These are phyloP conservation scores for Cerceris rybyensis DNA, from an alignment of 2,888 invertebrate species.

Conservation along the genomic window DNA sequence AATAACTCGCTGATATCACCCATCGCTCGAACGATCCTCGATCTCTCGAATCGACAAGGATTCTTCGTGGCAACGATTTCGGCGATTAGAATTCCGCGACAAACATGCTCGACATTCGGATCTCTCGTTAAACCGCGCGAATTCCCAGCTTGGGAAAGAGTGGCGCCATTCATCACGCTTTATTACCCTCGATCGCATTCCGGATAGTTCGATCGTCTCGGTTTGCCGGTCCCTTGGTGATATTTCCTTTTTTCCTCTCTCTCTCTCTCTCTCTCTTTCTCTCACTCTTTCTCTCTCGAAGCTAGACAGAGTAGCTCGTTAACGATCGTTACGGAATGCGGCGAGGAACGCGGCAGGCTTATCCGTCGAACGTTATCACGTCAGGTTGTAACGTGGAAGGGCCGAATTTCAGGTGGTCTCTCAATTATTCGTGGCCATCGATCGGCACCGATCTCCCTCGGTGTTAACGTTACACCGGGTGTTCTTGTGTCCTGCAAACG, in stretches of 20 bases:
- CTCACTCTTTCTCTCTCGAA: neutral
- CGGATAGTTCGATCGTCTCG: neutral
- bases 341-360: conserved; percentile 14
- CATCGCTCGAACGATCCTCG: too few species aligned
- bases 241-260: neutral
- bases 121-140: neutral
- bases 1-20: too few species aligned
- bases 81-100: neutral
- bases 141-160: neutral
- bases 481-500: conserved; percentile 39
- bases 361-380: conserved; percentile 33
- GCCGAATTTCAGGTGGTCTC: conserved; percentile 44
- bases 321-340: conserved; percentile 17
- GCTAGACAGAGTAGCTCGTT: neutral
- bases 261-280: neutral
- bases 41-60: too few species aligned
- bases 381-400: conserved; percentile 6
- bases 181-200: neutral
- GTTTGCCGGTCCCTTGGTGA: neutral
- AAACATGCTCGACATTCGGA: conserved; percentile 1
- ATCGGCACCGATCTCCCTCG: conserved; percentile 26
- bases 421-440: conserved; percentile 63
- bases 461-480: conserved; percentile 9
- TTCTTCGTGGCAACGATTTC: too few species aligned
- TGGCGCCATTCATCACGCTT: neutral